These are phyloP conservation scores for Ophion costatus DNA, from an alignment of 2,888 invertebrate genomes.

Conservation along the genomic window DNA sequence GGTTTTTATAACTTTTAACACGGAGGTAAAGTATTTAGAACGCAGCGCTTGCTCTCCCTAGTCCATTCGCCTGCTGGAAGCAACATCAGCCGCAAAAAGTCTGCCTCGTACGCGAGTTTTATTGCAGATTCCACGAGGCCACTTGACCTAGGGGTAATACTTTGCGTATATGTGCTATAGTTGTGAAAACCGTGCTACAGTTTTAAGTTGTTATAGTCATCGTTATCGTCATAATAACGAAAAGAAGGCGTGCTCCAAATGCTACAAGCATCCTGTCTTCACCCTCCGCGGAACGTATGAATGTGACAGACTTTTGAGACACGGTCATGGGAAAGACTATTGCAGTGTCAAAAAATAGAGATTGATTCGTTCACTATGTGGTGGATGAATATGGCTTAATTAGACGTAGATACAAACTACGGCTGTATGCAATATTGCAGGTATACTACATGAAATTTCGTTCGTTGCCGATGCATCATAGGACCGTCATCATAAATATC, in stretches of 20 bases:
- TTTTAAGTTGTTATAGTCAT: background rate
- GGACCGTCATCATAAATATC: constrained; percentile 49
- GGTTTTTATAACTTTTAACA: too few species aligned
- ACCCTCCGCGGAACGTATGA: background rate
- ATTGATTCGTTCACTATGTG: background rate
- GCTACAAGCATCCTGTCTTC: too few species aligned
- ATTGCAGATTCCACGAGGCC: constrained; percentile 17
- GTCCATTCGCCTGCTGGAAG: constrained; percentile 4
- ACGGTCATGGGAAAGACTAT: background rate
- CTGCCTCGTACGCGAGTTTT: constrained; percentile 17
- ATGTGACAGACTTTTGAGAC: background rate
- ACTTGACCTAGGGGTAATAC: background rate
- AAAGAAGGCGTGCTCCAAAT: background rate
- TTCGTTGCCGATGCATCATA: constrained; percentile 32
- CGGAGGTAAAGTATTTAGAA: background rate
- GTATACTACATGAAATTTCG: constrained; percentile 5
- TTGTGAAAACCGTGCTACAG: constrained; percentile 8
- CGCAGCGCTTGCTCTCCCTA: constrained; percentile 6
- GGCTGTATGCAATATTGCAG: constrained; percentile 6
- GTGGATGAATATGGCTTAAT: background rate
- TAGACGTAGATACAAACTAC: background rate
- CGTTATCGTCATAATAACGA: background rate
- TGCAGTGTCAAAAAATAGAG: background rate
- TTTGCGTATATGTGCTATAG: background rate
- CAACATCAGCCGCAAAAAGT: constrained; percentile 2